Percentiles rank a stretch among this genome's conserved stretches.
Conservation (phyloP, 2,797 vertebrate species). For the Pantherophis vulpinus region DNA sequence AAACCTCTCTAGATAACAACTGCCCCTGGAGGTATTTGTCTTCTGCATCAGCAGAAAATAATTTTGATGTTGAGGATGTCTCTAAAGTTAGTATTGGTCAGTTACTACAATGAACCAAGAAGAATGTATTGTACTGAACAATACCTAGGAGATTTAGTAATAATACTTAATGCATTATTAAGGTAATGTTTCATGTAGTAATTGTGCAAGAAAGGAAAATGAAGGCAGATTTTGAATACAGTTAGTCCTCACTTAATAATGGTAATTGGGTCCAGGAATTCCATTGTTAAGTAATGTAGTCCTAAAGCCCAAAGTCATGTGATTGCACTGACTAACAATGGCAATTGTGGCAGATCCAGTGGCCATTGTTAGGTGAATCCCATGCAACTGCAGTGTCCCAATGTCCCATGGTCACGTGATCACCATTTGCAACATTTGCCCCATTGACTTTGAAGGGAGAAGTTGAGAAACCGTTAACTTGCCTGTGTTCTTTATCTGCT, state of each 20-base stretch:
- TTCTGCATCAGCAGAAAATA: neutral
- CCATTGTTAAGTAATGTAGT: neutral
- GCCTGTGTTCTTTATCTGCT: neutral
- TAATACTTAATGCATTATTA: neutral
- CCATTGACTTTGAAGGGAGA: neutral
- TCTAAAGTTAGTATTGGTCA: neutral
- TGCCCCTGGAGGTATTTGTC: neutral
- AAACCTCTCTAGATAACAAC: constrained; percentile 27
- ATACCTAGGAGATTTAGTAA: neutral
- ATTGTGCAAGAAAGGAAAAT: neutral
- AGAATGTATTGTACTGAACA: neutral
- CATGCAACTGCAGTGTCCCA: neutral
- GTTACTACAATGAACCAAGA: neutral
- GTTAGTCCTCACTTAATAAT: neutral
- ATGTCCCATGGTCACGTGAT: neutral
- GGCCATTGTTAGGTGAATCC: neutral
- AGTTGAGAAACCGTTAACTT: neutral
- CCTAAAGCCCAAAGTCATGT: neutral
- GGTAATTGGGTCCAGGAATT: neutral
- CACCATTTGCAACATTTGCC: neutral
- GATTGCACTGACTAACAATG: neutral
- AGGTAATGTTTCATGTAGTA: neutral
- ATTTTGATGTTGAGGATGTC: neutral
- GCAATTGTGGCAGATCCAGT: neutral
- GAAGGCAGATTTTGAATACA: neutral